Evolutionary conservation across 2,888 invertebrate species (phyloP), one percentile per base, ranked within the genome.

Genomic region (Penaeus monodon): DNA sequence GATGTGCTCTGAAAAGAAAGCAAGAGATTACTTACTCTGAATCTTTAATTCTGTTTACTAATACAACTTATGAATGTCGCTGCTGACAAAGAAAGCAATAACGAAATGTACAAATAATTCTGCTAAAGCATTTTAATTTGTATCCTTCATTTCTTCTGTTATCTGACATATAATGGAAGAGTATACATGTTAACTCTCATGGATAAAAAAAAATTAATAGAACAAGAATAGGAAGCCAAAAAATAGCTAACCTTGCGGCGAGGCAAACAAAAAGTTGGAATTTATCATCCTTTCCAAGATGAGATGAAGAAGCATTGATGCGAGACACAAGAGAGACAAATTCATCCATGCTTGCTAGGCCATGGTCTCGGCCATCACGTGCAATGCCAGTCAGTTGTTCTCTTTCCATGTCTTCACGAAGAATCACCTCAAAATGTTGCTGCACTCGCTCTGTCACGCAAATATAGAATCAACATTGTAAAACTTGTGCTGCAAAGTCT

Each of bases 211-310:
- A 10, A 44, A 38, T 38, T 8, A 38, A 0, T 6, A 44, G 1
- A 44, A 22, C 20, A 33, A 68, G 27, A 74, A 76, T 12, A 84
- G 17, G 29, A 17, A 44, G 17, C 64, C 29, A 33, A 8, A 49
- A 17, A 76, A 12, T 29, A 38, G 66, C 91, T 92, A 93, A 98
- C 98, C 98, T 95, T 91, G 97, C 95, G 91, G 97, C 96, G 64
- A 99, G 94, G 92, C 99, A 98, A 91, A 99, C 96, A 92, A 99
- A 98, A 68, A 99, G 94, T 93, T 99, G 99, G 92, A 99, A 99
- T 93, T 98, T 98, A 81, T 98, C 99, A 93, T 99, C 99, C 92
- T 99, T 99, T 84, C 99, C 99, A 38, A 98, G 94, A n/a, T 96
- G 94, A 91, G 95, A 95, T 84, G 97, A 97, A 1, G 96, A 96